Evolutionary conservation across 2,888 invertebrate genomes (phyloP).

Genomic region (Eretmocerus hayati): DNA sequence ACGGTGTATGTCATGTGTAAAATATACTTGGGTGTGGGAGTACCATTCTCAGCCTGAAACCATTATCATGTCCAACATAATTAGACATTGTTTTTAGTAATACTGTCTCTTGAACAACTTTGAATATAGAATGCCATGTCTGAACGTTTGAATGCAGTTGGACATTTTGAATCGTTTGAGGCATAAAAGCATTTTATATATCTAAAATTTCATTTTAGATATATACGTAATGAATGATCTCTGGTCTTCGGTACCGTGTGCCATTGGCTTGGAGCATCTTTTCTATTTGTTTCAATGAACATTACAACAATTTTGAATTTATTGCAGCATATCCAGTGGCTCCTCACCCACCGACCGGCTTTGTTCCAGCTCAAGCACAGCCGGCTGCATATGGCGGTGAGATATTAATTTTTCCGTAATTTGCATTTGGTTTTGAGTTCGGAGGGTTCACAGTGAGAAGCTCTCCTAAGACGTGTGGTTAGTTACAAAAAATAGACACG

Average conservation of each 20-base stretch:
- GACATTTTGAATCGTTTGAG: constrained; percentile 18
- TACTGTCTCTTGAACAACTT: constrained; percentile 5
- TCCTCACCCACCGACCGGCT: constrained; percentile 45
- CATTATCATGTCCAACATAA: constrained; percentile 18
- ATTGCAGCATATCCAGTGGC: constrained; percentile 46
- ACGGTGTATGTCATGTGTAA: constrained; percentile 48
- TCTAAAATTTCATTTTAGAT: constrained; percentile 6
- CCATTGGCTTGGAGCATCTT: constrained; percentile 37
- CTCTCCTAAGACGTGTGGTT: neutral
- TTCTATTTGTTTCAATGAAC: constrained; percentile 13
- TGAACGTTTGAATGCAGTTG: constrained; percentile 14
- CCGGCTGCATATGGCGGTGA: constrained; percentile 44
- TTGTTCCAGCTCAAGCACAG: constrained; percentile 44
- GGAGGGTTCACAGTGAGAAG: too few relatives aligned
- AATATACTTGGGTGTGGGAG: constrained; percentile 46
- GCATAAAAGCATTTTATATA: constrained; percentile 12
- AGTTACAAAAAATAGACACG: neutral
- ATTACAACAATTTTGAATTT: constrained; percentile 29
- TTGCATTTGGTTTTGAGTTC: too few relatives aligned
- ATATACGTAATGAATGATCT: constrained; percentile 21
- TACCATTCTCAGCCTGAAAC: constrained; percentile 34
- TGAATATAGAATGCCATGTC: constrained; percentile 5
- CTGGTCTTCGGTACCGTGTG: constrained; percentile 42
- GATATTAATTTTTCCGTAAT: too few relatives aligned
- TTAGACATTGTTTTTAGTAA: constrained; percentile 1